These are phyloP conservation scores for Drosophila nasuta DNA, from an alignment of 1,140 invertebrate genomes.

Conservation along the genomic window DNA sequence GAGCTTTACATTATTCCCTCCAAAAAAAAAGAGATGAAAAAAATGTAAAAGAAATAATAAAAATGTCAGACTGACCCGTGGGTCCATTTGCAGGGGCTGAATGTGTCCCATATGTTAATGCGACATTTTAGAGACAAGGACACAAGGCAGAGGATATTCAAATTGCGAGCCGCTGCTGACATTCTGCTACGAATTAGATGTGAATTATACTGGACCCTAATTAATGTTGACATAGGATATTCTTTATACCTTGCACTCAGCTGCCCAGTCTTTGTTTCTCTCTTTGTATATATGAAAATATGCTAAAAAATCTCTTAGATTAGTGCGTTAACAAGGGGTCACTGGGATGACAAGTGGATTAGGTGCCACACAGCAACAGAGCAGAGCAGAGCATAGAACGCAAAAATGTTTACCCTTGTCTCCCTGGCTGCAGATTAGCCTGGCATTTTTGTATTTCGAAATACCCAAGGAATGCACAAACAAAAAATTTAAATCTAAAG, in stretches of 20 bases:
- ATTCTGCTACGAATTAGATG: constrained; percentile 51
- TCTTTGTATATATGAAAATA: constrained; percentile 48
- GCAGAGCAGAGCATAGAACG: too few relatives aligned
- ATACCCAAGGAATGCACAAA: constrained; percentile 21
- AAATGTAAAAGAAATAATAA: constrained; percentile 39
- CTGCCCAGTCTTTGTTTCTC: constrained; percentile 7
- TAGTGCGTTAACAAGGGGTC: constrained; percentile 78
- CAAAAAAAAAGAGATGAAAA: constrained; percentile 16
- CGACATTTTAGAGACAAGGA: neutral
- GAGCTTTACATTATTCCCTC: constrained; percentile 16
- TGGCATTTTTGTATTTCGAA: constrained; percentile 41
- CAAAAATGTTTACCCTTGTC: constrained; percentile 68
- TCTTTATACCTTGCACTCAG: constrained; percentile 36
- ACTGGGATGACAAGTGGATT: constrained; percentile 51
- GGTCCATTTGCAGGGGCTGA: constrained; percentile 16
- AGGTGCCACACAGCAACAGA: constrained; percentile 6
- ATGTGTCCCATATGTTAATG: constrained; percentile 36
- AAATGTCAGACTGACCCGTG: constrained; percentile 35
- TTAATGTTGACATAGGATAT: constrained; percentile 80
- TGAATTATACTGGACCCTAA: constrained; percentile 73
- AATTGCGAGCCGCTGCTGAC: neutral
- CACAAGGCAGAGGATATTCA: neutral
- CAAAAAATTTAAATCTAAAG: constrained; percentile 6
- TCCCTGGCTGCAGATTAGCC: constrained; percentile 50
- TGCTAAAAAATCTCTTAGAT: constrained; percentile 66